Base-by-base conservation (phyloP, 1,140 invertebrate genomes). In the Antheraea mylitta region DNA sequence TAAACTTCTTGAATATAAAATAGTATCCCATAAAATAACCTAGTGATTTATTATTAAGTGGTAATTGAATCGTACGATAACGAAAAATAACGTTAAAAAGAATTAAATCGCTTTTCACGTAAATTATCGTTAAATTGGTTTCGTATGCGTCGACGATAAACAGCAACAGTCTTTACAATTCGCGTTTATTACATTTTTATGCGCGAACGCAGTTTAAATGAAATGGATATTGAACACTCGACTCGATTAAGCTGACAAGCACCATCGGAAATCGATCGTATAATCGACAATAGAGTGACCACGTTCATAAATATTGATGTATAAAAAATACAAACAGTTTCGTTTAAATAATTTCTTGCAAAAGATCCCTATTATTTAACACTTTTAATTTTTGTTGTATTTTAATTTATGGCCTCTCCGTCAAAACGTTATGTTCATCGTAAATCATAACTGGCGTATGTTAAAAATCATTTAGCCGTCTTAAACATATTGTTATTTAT, bases 371-470 rank as follows among this genome's bases (percentile, higher is more conserved):
- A 30, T 30, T 30, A 30, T 30, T 30, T 30, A 4, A 2, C 22
- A 30, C 22, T 79, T 77, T 76, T 63, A 72, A 61, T 66, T 73
- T 78, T 80, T 76, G 72, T 75, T 83, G 74, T 81, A 77, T 79
- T 78, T 80, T 66, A 76, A 63, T 82, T 82, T 80, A 85, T 79
- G 72, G 67, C 65, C 67, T 67, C 62, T 70, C 45, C 9, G 45
- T 53, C 16, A 53, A 53, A 53, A 53, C 16, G 16, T 13, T 16
- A 16, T n/a, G 45, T 13, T 6, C 45, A 53, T 53, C 45, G 68
- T 83, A 77, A 81, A 75, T 80, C 71, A 78, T 72, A 71, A 79
- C 69, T 71, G 67, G 70, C 62, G 68, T 76, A 72, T 68, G 61
- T 22, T 63, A 67, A 66, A 73, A 67, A 73, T 65, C 18, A 67